Evolutionary conservation across 1,140 invertebrate genomes (phyloP).

Genomic region (Papilio machaon): DNA sequence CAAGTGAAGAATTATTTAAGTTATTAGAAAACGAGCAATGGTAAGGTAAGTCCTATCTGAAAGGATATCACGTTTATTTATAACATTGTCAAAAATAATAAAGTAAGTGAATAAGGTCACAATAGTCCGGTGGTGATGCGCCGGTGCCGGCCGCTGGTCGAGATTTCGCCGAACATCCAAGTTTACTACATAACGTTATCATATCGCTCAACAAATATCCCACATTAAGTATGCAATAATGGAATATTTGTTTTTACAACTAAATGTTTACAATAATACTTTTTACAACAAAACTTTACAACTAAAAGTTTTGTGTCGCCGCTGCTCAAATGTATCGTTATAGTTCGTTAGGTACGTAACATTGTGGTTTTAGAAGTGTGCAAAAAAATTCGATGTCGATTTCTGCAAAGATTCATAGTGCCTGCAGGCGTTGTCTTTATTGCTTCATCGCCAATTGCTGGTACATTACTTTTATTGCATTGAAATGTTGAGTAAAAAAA

Average conservation of each 20-base stretch:
- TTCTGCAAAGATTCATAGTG: background rate
- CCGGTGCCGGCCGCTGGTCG: too few species aligned
- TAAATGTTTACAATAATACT: background rate
- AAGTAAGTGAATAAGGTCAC: too few species aligned
- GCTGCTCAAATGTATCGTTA: background rate
- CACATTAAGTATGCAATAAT: background rate
- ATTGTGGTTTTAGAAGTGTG: too few species aligned
- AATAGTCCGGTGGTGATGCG: too few species aligned
- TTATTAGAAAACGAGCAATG: background rate
- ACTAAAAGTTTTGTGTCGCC: slow-evolving; percentile 9
- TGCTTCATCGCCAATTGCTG: background rate
- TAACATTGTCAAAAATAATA: background rate
- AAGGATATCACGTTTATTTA: background rate
- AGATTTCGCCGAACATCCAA: background rate
- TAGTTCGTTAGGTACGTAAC: too few species aligned
- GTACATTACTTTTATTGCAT: too few species aligned
- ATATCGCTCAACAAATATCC: background rate
- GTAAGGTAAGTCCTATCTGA: background rate
- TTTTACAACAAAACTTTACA: background rate
- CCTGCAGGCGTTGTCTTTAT: background rate
- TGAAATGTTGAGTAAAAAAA: too few species aligned
- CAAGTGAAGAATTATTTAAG: background rate
- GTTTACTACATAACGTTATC: background rate
- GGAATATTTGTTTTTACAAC: background rate
- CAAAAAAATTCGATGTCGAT: background rate